These are phyloP conservation scores for Hypotaenidia philippensis DNA, from an alignment of 2,797 vertebrate genomes.

Conservation along the genomic window DNA sequence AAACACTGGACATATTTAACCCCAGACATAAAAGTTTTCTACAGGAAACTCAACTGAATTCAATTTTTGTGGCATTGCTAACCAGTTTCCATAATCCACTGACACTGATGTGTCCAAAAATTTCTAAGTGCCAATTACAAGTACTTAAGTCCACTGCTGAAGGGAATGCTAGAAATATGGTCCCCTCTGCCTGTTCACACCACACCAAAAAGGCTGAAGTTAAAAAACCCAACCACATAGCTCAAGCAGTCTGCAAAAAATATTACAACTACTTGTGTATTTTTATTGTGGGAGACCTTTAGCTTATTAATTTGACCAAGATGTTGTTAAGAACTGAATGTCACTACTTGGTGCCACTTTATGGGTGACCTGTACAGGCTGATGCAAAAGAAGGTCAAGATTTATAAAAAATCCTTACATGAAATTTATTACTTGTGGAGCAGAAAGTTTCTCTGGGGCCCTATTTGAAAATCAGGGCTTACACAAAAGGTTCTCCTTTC, in stretches of 20 bases:
- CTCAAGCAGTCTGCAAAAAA: not conserved
- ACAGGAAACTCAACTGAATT: conserved; percentile 36
- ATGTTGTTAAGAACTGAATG: not conserved
- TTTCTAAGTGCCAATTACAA: conserved; percentile 5
- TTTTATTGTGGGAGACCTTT: not conserved
- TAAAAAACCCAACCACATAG: not conserved
- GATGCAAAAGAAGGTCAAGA: not conserved
- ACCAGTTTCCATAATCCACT: conserved; percentile 16
- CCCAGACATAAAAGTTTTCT: conserved; percentile 24
- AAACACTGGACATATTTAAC: conserved; percentile 60
- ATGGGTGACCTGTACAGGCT: not conserved
- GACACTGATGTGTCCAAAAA: not conserved
- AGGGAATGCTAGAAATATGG: not conserved
- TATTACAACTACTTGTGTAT: not conserved
- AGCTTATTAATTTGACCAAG: not conserved
- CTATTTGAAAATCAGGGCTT: not conserved
- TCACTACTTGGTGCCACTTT: not conserved
- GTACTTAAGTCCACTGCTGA: not conserved
- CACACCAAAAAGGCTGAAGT: not conserved
- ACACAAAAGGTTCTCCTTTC: not conserved
- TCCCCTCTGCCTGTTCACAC: not conserved
- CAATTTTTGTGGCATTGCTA: conserved; percentile 25
- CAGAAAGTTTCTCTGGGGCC: not conserved
- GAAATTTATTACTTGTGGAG: not conserved
- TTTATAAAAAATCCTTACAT: not conserved